phyloP scores from a whole-genome alignment of 2,888 invertebrate species.

The Nycteola revayana region DNA sequence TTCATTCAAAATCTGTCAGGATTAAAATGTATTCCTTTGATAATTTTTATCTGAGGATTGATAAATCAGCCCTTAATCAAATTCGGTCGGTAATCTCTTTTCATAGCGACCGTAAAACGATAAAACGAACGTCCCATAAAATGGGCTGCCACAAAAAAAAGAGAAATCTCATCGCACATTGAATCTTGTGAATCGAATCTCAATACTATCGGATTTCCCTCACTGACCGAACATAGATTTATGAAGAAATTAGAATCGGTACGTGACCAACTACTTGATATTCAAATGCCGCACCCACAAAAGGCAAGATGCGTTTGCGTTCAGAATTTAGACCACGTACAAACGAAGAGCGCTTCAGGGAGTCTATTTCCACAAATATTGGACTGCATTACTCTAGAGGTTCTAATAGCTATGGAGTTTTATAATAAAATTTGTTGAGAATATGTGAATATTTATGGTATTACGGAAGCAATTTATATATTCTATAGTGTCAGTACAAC shows the following conservation, averaged over 20 bases:
- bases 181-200: constrained; percentile 34
- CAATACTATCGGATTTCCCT: constrained; percentile 30
- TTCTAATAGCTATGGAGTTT: constrained; percentile 39
- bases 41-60: too few relatives aligned
- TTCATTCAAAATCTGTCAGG: too few relatives aligned
- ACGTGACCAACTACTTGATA: constrained; percentile 50
- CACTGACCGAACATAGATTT: constrained; percentile 41
- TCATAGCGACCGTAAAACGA: too few relatives aligned
- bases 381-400: constrained; percentile 54
- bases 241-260: constrained; percentile 56
- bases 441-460: too few relatives aligned
- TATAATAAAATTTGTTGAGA: constrained; percentile 14
- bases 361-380: constrained; percentile 67
- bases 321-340: constrained; percentile 58
- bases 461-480: too few relatives aligned
- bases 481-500: too few relatives aligned
- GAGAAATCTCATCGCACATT: constrained; percentile 28
- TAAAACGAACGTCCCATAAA: too few relatives aligned
- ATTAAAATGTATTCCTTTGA: too few relatives aligned
- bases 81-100: too few relatives aligned
- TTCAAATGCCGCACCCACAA: constrained; percentile 40
- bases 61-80: too few relatives aligned
- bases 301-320: constrained; percentile 47
- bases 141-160: background rate
- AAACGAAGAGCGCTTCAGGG: constrained; percentile 47